Evolutionary conservation across 35 echinoderm and acorn worm genomes (phyloP).

Genomic region (Amphiura filiformis): DNA sequence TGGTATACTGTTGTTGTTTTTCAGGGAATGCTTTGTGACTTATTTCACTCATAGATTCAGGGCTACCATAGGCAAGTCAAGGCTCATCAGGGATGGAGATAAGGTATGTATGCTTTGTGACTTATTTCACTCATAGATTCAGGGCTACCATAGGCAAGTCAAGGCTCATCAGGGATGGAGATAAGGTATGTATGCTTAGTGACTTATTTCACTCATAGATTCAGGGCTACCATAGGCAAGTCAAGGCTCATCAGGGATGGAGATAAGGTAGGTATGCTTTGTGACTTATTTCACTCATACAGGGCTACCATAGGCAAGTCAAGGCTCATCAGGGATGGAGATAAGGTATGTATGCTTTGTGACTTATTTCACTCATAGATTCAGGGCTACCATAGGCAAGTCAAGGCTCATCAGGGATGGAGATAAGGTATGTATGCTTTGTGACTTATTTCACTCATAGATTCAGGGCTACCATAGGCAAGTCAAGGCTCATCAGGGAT

Average conservation of each 20-base stretch:
- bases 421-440: neutral
- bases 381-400: neutral
- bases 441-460: neutral
- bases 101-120: too few species aligned
- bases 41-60: too few species aligned
- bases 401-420: neutral
- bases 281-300: neutral
- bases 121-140: too few species aligned
- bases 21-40: too few species aligned
- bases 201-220: constrained; percentile 21
- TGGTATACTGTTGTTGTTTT: too few species aligned
- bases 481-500: too few species aligned
- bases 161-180: too few species aligned
- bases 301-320: neutral
- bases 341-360: neutral
- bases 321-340: neutral
- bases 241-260: constrained; percentile 18
- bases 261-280: constrained; percentile 10
- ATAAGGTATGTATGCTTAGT: too few species aligned
- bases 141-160: too few species aligned
- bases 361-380: neutral
- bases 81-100: too few species aligned
- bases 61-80: too few species aligned
- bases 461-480: too few species aligned
- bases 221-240: constrained; percentile 27